Conservation (phyloP, 1,140 invertebrate genomes). For the Goniozus legneri region DNA sequence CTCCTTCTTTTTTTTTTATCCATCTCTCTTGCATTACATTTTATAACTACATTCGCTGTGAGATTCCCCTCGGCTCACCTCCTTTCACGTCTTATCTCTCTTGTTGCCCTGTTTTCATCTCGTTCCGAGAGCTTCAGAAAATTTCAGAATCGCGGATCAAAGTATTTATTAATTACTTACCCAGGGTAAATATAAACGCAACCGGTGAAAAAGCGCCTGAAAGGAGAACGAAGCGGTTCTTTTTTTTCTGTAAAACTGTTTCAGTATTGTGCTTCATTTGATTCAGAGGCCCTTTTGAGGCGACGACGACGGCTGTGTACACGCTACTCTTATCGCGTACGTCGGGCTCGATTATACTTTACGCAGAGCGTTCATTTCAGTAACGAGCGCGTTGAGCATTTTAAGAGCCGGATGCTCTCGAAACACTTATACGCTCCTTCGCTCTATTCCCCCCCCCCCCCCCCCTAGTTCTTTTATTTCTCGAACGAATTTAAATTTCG, state of each 20-base stretch:
- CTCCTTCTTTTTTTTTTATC: too few relatives aligned
- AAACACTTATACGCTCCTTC: constrained; percentile 4
- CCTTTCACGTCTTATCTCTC: too few relatives aligned
- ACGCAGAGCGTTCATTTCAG: constrained; percentile 15
- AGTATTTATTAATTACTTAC: too few relatives aligned
- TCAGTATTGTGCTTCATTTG: not conserved
- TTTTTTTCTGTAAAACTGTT: not conserved
- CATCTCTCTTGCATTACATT: too few relatives aligned
- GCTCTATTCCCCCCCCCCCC: not conserved
- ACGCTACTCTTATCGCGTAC: not conserved
- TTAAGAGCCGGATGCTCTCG: constrained; percentile 12
- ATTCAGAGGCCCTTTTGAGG: too few relatives aligned
- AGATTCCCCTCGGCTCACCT: too few relatives aligned
- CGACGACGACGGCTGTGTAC: too few relatives aligned
- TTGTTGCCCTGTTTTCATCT: too few relatives aligned
- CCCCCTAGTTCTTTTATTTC: constrained; percentile 5
- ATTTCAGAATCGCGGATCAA: too few relatives aligned
- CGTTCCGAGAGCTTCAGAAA: too few relatives aligned
- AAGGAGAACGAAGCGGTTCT: not conserved
- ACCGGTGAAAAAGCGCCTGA: not conserved
- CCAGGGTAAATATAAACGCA: not conserved
- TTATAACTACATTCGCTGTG: too few relatives aligned
- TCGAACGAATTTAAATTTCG: constrained; percentile 15
- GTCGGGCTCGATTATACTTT: not conserved
- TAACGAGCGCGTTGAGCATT: constrained; percentile 16